These are phyloP conservation scores for Microcaecilia unicolor DNA, from an alignment of 2,797 vertebrate species.

Conservation along the genomic window DNA sequence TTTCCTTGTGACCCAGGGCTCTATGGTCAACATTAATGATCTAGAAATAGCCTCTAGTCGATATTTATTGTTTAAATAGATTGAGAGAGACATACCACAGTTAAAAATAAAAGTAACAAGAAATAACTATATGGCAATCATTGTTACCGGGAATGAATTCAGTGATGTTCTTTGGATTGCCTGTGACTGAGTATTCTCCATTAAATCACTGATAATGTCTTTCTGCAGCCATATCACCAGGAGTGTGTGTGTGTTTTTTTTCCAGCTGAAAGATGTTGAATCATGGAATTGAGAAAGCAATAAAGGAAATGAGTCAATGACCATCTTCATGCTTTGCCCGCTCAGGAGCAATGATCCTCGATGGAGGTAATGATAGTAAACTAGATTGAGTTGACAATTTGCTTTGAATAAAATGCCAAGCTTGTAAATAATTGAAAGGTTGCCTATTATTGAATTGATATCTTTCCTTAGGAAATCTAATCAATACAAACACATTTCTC, in stretches of 20 bases:
- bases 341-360: slow-evolving; percentile 23
- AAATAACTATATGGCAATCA: too few species aligned
- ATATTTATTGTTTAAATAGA: too few species aligned
- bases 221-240: slow-evolving; percentile 13
- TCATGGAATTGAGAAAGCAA: slow-evolving; percentile 25
- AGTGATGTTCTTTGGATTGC: too few species aligned
- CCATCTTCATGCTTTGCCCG: slow-evolving; percentile 21
- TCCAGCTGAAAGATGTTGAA: too few species aligned
- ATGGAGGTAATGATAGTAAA: slow-evolving; percentile 23
- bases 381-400: slow-evolving; percentile 35
- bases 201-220: slow-evolving; percentile 7
- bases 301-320: slow-evolving; percentile 33
- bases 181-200: too few species aligned
- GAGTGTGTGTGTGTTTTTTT: too few species aligned
- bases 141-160: too few species aligned
- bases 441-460: slow-evolving; percentile 42
- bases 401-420: slow-evolving; percentile 32
- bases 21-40: too few species aligned
- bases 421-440: slow-evolving; percentile 40
- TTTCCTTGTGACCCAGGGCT: too few species aligned
- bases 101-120: too few species aligned
- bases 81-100: too few species aligned
- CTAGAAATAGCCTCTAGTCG: too few species aligned
- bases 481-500: slow-evolving; percentile 48
- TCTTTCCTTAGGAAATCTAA: slow-evolving; percentile 47